A percentile compares a stretch with the other conserved stretches of the same genome.
Evolutionary conservation across 2,888 invertebrate species (phyloP).

Genomic region (Cryptocheilus praepositus): DNA sequence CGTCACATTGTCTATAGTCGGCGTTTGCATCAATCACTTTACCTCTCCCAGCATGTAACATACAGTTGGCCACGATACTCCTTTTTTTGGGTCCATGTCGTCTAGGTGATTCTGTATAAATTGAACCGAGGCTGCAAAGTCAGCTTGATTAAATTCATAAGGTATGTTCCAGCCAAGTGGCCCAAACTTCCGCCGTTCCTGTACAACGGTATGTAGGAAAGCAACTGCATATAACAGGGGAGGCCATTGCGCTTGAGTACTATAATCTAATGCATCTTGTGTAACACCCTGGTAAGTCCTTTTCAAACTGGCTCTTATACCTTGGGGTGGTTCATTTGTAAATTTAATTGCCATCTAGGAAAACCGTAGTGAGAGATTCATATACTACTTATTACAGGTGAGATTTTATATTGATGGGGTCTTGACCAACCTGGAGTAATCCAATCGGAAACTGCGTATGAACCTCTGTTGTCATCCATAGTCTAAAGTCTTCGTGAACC

Average conservation of each 20-base stretch:
- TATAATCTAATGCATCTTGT: constrained; percentile 95
- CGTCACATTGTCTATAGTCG: too few species aligned
- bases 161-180: constrained; percentile 98
- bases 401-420: neutral
- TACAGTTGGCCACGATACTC: constrained; percentile 97
- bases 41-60: constrained; percentile 98
- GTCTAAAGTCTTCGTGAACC: constrained; percentile 88
- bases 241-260: constrained; percentile 94
- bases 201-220: constrained; percentile 95
- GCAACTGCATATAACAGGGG: constrained; percentile 94
- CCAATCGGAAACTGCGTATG: constrained; percentile 95
- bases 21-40: neutral
- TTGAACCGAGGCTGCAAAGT: constrained; percentile 95
- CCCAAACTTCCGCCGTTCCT: constrained; percentile 96
- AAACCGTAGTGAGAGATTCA: neutral
- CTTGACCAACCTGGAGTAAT: constrained; percentile 75
- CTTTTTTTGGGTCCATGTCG: constrained; percentile 97
- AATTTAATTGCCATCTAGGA: constrained; percentile 96
- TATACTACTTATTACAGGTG: neutral
- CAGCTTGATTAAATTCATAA: constrained; percentile 97
- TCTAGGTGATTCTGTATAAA: constrained; percentile 98
- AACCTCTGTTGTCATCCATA: constrained; percentile 97
- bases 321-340: constrained; percentile 98
- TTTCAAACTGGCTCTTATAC: constrained; percentile 94
- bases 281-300: constrained; percentile 93